Evolutionary conservation across 2,888 invertebrate species (phyloP).

Genomic region (Volucella inflata): DNA sequence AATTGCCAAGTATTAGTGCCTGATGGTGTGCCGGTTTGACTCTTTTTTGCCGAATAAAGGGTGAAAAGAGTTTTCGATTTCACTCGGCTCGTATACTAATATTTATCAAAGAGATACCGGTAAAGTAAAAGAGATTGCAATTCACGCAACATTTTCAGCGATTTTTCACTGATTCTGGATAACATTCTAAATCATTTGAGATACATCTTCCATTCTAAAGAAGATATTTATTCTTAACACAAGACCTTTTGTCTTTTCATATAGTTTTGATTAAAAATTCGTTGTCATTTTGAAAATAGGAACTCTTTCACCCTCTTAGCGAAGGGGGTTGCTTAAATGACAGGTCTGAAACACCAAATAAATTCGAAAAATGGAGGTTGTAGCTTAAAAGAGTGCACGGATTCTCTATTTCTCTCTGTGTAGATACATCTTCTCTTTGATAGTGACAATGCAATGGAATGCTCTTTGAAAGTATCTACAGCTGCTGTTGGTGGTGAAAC

Average conservation of each 20-base stretch:
- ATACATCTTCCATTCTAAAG: no score
- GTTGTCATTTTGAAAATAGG: no score
- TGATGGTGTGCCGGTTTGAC: constrained; percentile 44
- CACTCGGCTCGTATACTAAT: no score
- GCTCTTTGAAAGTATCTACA: constrained; percentile 43
- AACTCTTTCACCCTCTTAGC: no score
- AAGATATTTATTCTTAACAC: no score
- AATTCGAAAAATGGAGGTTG: constrained; percentile 16
- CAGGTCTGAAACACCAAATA: not conserved
- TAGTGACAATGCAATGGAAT: constrained; percentile 34
- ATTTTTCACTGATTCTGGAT: constrained; percentile 60
- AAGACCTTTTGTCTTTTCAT: no score
- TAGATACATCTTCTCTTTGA: constrained; percentile 37
- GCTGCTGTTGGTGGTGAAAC: constrained; percentile 4
- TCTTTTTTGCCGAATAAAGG: constrained; percentile 47
- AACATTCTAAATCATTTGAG: no score
- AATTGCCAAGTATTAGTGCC: constrained; percentile 17
- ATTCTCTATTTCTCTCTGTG: not conserved
- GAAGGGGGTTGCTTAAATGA: no score
- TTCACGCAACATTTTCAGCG: constrained; percentile 25
- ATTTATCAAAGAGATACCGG: constrained; percentile 40
- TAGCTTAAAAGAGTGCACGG: constrained; percentile 21
- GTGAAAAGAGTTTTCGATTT: constrained; percentile 55
- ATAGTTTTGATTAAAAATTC: no score
- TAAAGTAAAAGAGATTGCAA: constrained; percentile 33